Evolutionary conservation across 2,888 invertebrate species (phyloP).

Genomic region (Pocota personata): DNA sequence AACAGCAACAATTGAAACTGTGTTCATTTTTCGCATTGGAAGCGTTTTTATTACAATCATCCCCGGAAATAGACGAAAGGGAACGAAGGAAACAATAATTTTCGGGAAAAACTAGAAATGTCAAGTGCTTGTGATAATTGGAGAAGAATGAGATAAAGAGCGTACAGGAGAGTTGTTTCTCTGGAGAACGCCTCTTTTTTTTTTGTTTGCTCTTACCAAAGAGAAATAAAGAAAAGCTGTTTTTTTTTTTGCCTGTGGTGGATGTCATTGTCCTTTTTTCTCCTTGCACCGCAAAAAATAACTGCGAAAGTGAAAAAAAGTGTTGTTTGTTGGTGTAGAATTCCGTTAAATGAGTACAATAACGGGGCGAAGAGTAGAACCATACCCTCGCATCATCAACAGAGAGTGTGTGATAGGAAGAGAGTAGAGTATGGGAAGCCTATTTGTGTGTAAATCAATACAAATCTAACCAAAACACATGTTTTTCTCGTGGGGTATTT

Average conservation of each 20-base stretch:
- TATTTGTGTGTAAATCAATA: not conserved
- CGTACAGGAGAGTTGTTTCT: not conserved
- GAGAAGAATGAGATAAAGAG: conserved; percentile 11
- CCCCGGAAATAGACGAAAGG: conserved; percentile 17
- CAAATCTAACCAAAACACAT: not conserved
- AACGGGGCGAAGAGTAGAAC: not conserved
- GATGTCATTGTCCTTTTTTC: conserved; percentile 62
- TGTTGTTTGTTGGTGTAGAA: not conserved
- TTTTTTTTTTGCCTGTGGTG: not conserved
- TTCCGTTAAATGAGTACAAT: not conserved
- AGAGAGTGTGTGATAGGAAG: not conserved
- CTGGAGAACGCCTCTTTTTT: conserved; percentile 18
- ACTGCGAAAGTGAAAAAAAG: not conserved
- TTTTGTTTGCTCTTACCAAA: conserved; percentile 30
- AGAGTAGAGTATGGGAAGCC: not conserved
- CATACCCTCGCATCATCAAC: not conserved
- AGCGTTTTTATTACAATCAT: conserved; percentile 14
- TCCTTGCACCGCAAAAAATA: not conserved
- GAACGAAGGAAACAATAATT: conserved; percentile 8
- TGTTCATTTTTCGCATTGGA: not conserved
- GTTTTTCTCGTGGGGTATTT: not conserved
- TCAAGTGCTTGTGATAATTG: conserved; percentile 54
- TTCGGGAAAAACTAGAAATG: conserved; percentile 56
- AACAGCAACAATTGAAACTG: not conserved
- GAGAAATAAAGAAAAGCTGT: conserved; percentile 2